Percentiles rank a stretch among this genome's conserved stretches.
These are phyloP conservation scores for Onychomys torridus DNA, from an alignment of 2,797 vertebrate genomes.

Conservation along the genomic window DNA sequence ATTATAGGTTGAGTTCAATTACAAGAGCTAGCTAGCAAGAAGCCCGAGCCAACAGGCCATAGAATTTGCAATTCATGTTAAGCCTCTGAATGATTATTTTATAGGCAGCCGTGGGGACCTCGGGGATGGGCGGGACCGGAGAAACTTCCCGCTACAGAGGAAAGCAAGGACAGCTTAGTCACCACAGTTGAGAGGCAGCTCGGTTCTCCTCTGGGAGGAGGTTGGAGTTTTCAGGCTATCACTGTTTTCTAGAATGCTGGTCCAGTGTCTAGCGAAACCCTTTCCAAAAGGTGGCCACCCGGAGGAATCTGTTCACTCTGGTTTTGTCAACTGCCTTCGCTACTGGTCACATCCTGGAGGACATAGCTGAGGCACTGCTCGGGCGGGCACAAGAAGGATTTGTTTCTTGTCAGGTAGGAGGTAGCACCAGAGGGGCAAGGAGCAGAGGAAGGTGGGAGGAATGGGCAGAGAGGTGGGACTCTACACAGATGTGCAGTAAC, in stretches of 20 bases:
- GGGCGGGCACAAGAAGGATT: background rate
- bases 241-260: conserved; percentile 13
- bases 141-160: no score
- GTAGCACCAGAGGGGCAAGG: background rate
- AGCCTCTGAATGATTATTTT: no score
- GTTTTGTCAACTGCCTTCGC: background rate
- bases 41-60: no score
- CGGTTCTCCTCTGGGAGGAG: background rate
- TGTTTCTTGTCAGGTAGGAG: background rate
- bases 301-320: background rate
- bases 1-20: no score
- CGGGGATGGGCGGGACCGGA: no score
- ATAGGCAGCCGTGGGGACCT: no score
- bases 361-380: background rate
- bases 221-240: background rate
- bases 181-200: background rate
- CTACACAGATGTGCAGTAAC: fast-evolving
- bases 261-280: background rate
- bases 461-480: background rate
- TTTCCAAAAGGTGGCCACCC: background rate
- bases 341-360: background rate
- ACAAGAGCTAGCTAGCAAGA: no score
- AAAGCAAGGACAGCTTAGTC: background rate
- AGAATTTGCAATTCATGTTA: no score
- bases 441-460: background rate